Evolutionary conservation across 2,113 vertebrate genomes (phyloP).

Genomic region (Notarius quadriscutis): DNA sequence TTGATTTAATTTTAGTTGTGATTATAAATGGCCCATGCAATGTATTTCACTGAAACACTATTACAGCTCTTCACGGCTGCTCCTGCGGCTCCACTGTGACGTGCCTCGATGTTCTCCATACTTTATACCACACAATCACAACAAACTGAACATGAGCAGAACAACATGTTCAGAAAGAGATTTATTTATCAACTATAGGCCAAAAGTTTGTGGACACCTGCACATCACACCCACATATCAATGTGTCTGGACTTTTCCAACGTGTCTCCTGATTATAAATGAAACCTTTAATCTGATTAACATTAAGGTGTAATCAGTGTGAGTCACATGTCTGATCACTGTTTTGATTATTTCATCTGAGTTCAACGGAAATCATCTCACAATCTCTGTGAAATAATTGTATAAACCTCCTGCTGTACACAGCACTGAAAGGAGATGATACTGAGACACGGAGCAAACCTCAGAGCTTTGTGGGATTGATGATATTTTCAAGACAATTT

Average conservation of each 20-base stretch:
- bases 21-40: background rate
- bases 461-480: background rate
- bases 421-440: background rate
- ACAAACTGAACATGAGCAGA: background rate
- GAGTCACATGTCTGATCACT: background rate
- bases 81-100: too few relatives aligned
- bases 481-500: background rate
- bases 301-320: background rate
- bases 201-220: background rate
- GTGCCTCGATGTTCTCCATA: too few relatives aligned
- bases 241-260: background rate
- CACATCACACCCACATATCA: background rate
- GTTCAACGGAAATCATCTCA: background rate
- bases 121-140: background rate
- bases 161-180: background rate
- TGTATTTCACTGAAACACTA: background rate
- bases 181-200: background rate
- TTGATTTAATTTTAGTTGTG: background rate
- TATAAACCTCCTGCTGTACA: too few relatives aligned
- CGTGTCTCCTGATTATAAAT: background rate
- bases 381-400: too few relatives aligned
- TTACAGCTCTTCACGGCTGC: background rate
- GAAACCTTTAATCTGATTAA: background rate
- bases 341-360: background rate
- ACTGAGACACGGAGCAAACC: background rate